Conservation (phyloP, 2,113 vertebrate genomes). For the Arenaria interpres region DNA sequence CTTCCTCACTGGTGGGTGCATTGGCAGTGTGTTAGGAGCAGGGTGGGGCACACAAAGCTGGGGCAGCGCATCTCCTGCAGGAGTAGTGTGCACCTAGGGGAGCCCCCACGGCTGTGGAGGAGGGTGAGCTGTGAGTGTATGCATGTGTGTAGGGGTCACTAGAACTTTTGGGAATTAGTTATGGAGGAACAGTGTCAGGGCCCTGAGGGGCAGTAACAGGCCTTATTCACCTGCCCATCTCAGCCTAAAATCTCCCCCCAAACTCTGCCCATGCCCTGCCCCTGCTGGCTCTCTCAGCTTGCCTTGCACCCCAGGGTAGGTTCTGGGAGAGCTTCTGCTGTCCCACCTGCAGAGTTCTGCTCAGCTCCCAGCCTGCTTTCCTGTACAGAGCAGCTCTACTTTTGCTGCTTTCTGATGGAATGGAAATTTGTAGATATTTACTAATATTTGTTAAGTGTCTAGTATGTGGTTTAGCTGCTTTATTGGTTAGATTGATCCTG, state of each 20-base stretch:
- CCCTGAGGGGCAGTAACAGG: neutral
- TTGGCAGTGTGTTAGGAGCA: neutral
- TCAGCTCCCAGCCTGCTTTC: accelerated
- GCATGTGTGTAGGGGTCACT: neutral
- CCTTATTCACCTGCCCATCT: neutral
- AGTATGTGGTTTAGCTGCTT: neutral
- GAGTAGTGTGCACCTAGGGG: too few relatives aligned
- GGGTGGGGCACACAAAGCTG: neutral
- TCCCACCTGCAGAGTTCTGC: neutral
- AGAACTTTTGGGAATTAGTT: neutral
- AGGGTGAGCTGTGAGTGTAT: neutral
- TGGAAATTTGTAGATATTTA: neutral
- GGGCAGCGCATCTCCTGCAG: neutral
- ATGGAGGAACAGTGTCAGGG: neutral
- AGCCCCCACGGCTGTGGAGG: neutral
- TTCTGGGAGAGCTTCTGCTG: neutral
- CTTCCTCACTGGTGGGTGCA: neutral
- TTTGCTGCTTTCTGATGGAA: neutral
- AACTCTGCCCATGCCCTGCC: neutral
- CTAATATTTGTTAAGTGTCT: neutral
- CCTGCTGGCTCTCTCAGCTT: too few relatives aligned
- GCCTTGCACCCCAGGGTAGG: neutral
- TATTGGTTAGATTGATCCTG: neutral
- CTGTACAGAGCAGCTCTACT: neutral
- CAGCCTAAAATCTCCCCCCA: neutral